These are phyloP conservation scores for Stramonita haemastoma DNA, from an alignment of 2,888 invertebrate genomes.

Conservation along the genomic window DNA sequence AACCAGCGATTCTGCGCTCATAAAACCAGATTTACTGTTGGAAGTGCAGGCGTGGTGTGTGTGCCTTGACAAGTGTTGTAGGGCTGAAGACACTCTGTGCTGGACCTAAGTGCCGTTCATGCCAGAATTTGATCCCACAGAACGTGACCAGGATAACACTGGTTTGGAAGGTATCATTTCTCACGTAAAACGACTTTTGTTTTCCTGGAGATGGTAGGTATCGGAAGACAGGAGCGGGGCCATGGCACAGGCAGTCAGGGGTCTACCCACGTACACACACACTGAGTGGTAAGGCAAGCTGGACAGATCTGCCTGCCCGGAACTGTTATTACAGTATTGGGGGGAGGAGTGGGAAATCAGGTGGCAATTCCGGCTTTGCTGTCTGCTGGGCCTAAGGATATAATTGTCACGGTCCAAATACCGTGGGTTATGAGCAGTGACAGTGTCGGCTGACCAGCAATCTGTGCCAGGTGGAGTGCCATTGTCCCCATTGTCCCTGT, in stretches of 20 bases:
- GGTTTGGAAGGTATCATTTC: background rate
- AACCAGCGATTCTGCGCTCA: background rate
- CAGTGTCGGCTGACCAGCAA: background rate
- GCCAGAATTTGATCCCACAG: background rate
- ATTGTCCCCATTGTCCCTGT: background rate
- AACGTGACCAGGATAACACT: background rate
- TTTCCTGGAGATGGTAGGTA: background rate
- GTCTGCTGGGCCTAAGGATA: background rate
- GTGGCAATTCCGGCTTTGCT: no score
- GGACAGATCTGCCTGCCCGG: background rate
- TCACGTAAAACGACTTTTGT: background rate
- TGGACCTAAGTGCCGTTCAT: background rate
- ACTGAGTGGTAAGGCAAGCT: background rate
- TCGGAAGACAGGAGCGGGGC: background rate
- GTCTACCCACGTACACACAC: background rate
- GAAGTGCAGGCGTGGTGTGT: background rate
- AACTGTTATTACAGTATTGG: no score
- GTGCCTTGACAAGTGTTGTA: background rate
- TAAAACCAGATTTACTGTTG: background rate
- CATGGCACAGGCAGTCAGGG: background rate
- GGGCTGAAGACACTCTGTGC: background rate
- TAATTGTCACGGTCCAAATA: background rate
- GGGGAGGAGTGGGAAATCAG: no score
- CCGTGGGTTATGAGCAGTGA: background rate
- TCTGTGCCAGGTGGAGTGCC: background rate